These are phyloP conservation scores for Cataglyphis rosenhaueri DNA, from an alignment of 2,888 invertebrate genomes.

Conservation along the genomic window DNA sequence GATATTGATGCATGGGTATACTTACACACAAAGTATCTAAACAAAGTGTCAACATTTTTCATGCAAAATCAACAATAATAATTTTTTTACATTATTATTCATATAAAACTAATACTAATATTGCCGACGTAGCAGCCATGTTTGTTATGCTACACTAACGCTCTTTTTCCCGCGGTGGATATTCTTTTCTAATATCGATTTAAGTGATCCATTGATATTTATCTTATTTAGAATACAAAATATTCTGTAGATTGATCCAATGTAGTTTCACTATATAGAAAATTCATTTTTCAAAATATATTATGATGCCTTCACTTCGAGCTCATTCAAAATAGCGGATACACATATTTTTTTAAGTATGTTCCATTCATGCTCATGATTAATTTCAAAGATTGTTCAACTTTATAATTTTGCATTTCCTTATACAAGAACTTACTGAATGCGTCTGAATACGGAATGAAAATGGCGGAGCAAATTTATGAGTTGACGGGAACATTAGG, in stretches of 20 bases:
- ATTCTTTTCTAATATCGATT: neutral
- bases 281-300: constrained; percentile 3
- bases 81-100: too few species aligned
- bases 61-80: too few species aligned
- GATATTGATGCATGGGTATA: too few species aligned
- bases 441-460: neutral
- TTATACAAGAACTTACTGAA: neutral
- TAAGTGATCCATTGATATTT: neutral
- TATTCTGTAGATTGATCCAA: neutral
- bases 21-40: too few species aligned
- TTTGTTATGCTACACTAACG: too few species aligned
- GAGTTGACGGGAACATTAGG: neutral
- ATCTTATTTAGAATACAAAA: neutral
- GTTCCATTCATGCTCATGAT: neutral
- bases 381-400: constrained; percentile 10
- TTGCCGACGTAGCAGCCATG: too few species aligned
- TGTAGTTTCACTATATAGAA: neutral
- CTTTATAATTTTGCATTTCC: neutral
- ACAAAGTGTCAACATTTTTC: too few species aligned
- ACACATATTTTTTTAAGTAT: neutral
- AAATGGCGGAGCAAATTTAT: constrained; percentile 14
- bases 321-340: neutral
- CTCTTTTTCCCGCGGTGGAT: too few species aligned
- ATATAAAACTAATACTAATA: too few species aligned
- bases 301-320: neutral